Evolutionary conservation across 2,113 vertebrate species (phyloP).

Genomic region (Peromyscus californicus): DNA sequence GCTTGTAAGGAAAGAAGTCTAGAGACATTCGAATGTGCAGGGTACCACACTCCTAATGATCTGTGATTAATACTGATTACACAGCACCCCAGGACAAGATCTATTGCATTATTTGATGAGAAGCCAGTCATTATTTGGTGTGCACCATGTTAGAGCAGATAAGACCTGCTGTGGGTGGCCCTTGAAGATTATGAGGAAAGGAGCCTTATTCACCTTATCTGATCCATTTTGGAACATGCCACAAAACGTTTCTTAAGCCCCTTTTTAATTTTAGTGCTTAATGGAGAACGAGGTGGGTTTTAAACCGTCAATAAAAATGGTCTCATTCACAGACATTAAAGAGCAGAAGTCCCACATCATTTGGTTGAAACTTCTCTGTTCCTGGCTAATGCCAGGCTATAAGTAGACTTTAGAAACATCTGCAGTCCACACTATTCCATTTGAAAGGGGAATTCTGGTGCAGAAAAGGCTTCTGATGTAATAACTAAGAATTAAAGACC

Average conservation of each 20-base stretch:
- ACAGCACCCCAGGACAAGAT: background rate
- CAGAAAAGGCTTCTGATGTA: background rate
- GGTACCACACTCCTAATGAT: slow-evolving; percentile 16
- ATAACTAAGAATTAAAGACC: slow-evolving; percentile 8
- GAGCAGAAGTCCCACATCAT: background rate
- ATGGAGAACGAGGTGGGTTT: background rate
- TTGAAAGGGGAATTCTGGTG: background rate
- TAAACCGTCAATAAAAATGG: background rate
- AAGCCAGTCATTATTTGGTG: background rate
- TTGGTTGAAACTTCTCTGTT: background rate
- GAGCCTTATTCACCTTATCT: slow-evolving; percentile 3
- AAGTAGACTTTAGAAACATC: background rate
- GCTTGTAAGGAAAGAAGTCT: background rate
- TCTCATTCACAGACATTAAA: background rate
- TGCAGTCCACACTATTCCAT: background rate
- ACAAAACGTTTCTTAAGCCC: background rate
- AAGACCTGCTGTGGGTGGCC: background rate
- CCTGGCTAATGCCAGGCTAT: background rate
- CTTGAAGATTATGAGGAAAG: slow-evolving; percentile 35
- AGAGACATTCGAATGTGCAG: slow-evolving; percentile 10
- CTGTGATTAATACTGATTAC: slow-evolving; percentile 21
- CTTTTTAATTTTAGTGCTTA: slow-evolving; percentile 41
- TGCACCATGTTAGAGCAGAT: slow-evolving; percentile 8
- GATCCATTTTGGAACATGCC: slow-evolving; percentile 25
- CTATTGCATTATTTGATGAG: background rate